Evolutionary conservation across 1,140 invertebrate species (phyloP).

Genomic region (Drosophila pectinifera): DNA sequence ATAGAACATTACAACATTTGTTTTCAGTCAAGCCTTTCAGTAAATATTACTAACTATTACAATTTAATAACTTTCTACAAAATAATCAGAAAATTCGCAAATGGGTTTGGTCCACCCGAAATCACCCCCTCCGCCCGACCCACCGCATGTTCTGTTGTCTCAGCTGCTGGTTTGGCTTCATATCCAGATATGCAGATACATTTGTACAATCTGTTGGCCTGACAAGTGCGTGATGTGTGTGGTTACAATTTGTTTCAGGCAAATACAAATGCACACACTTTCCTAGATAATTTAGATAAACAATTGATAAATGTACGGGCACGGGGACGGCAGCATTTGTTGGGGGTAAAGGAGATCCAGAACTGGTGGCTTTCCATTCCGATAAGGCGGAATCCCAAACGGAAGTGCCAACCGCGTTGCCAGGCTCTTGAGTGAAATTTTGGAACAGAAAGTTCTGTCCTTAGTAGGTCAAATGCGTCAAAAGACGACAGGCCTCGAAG

Average conservation of each 20-base stretch:
- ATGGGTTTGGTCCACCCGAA: neutral
- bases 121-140: neutral
- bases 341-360: conserved; percentile 4
- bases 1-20: neutral
- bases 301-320: conserved; percentile 26
- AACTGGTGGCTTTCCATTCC: neutral
- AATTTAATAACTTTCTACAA: neutral
- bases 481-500: conserved; percentile 27
- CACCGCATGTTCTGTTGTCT: conserved; percentile 1
- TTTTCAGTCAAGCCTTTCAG: too few relatives aligned
- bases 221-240: conserved; percentile 20
- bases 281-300: conserved; percentile 67
- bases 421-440: conserved; percentile 16
- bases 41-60: too few relatives aligned
- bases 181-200: conserved; percentile 33
- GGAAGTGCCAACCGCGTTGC: conserved; percentile 50
- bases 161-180: conserved; percentile 9
- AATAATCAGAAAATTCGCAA: neutral
- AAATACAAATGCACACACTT: conserved; percentile 41
- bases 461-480: conserved; percentile 71
- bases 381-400: conserved; percentile 55
- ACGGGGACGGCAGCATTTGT: neutral
- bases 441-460: conserved; percentile 17
- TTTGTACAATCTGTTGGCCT: conserved; percentile 47
- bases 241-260: conserved; percentile 56